These are phyloP conservation scores for Catharus minimus DNA, from an alignment of 2,113 vertebrate genomes.

Conservation along the genomic window DNA sequence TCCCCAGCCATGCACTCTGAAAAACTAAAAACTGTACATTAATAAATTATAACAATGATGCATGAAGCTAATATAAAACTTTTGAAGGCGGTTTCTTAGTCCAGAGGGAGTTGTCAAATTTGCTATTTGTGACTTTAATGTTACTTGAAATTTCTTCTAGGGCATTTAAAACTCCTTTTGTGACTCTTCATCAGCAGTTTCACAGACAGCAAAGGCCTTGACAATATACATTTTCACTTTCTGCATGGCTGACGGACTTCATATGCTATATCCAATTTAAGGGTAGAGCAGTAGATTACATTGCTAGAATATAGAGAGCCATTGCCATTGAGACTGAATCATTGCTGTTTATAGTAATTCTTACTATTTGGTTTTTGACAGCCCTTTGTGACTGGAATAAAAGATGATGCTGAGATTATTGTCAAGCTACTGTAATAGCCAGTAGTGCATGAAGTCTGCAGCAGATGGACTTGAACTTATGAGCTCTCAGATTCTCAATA, in stretches of 20 bases:
- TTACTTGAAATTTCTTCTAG: constrained; percentile 63
- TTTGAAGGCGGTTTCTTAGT: constrained; percentile 46
- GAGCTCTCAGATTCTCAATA: constrained; percentile 14
- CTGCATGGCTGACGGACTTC: constrained; percentile 69
- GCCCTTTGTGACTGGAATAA: constrained; percentile 61
- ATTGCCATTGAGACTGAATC: constrained; percentile 44
- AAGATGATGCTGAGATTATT: constrained; percentile 40
- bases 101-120: constrained; percentile 50
- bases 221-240: constrained; percentile 66
- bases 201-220: constrained; percentile 45
- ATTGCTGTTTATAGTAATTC: constrained; percentile 68
- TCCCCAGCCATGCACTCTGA: constrained; percentile 30
- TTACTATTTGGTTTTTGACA: constrained; percentile 68
- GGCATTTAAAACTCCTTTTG: constrained; percentile 63
- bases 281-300: constrained; percentile 63
- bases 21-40: constrained; percentile 58
- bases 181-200: constrained; percentile 64
- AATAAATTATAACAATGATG: constrained; percentile 70
- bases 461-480: constrained; percentile 32
- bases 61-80: constrained; percentile 68
- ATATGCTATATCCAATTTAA: constrained; percentile 70
- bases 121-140: constrained; percentile 58
- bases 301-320: constrained; percentile 56
- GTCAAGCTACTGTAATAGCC: constrained; percentile 31
- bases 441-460: not conserved